Conservation (phyloP, 1,140 invertebrate genomes). For the Macrotrachela quadricornifera region DNA sequence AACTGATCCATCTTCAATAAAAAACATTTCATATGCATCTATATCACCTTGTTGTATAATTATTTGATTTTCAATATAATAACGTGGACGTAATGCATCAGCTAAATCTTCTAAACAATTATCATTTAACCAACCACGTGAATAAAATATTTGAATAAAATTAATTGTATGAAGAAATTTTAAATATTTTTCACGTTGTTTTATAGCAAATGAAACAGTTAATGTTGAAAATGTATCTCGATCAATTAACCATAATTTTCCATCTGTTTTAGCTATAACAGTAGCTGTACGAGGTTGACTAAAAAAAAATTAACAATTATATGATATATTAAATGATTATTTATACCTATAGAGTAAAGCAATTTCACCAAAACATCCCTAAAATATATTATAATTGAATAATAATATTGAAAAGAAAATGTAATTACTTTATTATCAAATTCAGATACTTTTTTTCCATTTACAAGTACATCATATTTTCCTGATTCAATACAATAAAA, state of each 20-base stretch:
- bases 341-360: constrained; percentile 31
- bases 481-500: constrained; percentile 98
- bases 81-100: constrained; percentile 46
- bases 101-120: constrained; percentile 62
- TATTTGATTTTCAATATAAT: constrained; percentile 45
- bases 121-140: no score
- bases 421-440: no score
- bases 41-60: constrained; percentile 68
- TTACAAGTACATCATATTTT: constrained; percentile 71
- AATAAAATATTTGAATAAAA: constrained; percentile 86
- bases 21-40: constrained; percentile 93
- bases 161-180: constrained; percentile 91
- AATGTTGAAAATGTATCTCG: constrained; percentile 89
- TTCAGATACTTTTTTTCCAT: constrained; percentile 51
- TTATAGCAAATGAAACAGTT: constrained; percentile 85
- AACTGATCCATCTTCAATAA: constrained; percentile 88
- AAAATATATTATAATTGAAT: no score
- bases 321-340: no score
- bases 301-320: constrained; percentile 49
- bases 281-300: constrained; percentile 88
- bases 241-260: constrained; percentile 95
- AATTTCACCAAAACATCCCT: constrained; percentile 81
- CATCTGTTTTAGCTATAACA: constrained; percentile 69
- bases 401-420: no score
- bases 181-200: constrained; percentile 97